Evolutionary conservation across 2,888 invertebrate genomes (phyloP), one percentile per base, ranked within the genome.

Genomic region (Aromia moschata): DNA sequence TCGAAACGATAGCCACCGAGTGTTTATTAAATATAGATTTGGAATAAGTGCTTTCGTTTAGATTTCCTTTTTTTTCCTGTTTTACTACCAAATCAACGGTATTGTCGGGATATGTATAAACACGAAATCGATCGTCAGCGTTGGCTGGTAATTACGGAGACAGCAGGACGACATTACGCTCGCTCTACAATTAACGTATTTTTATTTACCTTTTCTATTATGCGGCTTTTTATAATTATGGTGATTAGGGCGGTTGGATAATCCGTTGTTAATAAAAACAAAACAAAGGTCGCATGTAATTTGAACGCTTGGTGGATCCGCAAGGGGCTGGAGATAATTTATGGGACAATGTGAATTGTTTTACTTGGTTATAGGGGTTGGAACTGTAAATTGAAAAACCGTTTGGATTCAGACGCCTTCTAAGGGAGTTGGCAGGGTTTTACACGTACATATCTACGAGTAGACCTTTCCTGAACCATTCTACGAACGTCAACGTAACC

Each of bases 191-290:
- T 54, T 61, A 59, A 55, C 57, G 40, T 17, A 49, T 33, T 56
- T 64, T 52, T 57, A 64, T 64, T 64, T 65, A 60, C 56, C 52
- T 53, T 60, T 47, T 33, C 41, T 62, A 57, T 61, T 59, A 58
- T 55, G 46, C 40, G 40, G 54, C 41, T 47, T 18, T 41, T 43
- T 40, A 40, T 56, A 58, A 58, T 64, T 56, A 60, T 58, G 45
- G 60, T 60, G 56, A 64, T 64, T 58, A 43, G 33, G 31, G 52
- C 56, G 49, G 55, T 57, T 38, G 31, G 17, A 52, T 44, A 36
- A 41, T 53, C 43, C 20, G 31, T 45, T 40, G 49, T 40, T 33
- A 47, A 40, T 49, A 36, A 18, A 15, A 14, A 25, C 12, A 31
- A 45, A 36, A n/a, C 9, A 14, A 25, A 45, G 15, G 25, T 12